Conservation (phyloP, 1,140 invertebrate genomes). For the Drosophila lini region DNA sequence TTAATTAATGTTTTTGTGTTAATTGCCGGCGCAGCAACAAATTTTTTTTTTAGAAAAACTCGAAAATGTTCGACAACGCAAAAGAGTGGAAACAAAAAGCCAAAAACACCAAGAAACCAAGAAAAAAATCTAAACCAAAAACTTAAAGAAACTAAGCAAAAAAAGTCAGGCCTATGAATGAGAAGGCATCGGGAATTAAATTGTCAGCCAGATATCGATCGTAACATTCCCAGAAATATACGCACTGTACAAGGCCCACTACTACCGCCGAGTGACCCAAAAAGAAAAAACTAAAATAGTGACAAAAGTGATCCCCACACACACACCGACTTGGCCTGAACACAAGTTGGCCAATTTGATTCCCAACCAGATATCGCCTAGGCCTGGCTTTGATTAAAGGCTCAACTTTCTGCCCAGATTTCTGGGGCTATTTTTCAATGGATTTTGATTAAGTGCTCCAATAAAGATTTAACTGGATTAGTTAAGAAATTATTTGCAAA, state of each 20-base stretch:
- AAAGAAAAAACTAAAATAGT: not conserved
- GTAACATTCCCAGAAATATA: conserved; percentile 28
- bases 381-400: conserved; percentile 10
- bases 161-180: conserved; percentile 30
- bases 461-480: conserved; percentile 6
- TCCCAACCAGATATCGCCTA: conserved; percentile 7
- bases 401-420: conserved; percentile 7
- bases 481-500: not conserved
- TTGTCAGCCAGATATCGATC: conserved; percentile 39
- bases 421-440: conserved; percentile 2
- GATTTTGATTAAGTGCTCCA: not conserved
- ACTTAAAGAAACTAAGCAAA: conserved; percentile 18
- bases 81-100: conserved; percentile 6
- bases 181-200: conserved; percentile 39
- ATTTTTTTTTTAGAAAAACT: conserved; percentile 45
- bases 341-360: conserved; percentile 23
- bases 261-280: not conserved
- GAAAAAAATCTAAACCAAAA: conserved; percentile 8
- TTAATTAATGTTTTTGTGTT: conserved; percentile 82
- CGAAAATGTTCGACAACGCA: conserved; percentile 30
- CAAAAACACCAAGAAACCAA: not conserved
- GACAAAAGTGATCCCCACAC: conserved; percentile 23
- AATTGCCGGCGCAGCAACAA: conserved; percentile 53
- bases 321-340: not conserved
- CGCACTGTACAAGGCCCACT: conserved; percentile 9